Evolutionary conservation across 2,113 vertebrate species (phyloP).

Genomic region (Heliornis fulica): DNA sequence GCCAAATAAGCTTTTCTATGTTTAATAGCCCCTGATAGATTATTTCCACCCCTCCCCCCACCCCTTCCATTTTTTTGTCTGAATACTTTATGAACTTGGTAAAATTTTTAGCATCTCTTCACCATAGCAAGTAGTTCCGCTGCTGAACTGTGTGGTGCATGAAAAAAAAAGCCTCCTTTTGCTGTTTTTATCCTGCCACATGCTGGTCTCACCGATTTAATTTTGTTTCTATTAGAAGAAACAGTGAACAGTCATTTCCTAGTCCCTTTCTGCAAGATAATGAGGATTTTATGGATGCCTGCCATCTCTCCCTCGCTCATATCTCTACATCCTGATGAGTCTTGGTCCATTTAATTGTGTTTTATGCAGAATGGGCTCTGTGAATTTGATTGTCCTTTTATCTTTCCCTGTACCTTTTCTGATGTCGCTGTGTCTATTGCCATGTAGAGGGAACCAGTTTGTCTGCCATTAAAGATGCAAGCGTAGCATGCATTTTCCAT

Average conservation of each 20-base stretch:
- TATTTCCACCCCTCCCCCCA: neutral
- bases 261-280: neutral
- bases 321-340: neutral
- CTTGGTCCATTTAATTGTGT: neutral
- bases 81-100: neutral
- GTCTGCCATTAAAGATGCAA: neutral
- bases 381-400: neutral
- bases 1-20: neutral
- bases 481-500: neutral
- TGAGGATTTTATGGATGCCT: neutral
- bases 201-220: neutral
- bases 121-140: neutral
- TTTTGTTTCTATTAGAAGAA: constrained; percentile 34
- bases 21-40: neutral
- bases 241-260: neutral
- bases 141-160: neutral
- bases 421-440: neutral
- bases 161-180: neutral
- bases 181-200: neutral
- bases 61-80: neutral
- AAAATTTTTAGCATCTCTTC: neutral
- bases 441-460: neutral
- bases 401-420: neutral
- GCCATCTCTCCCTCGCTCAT: neutral
- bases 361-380: neutral